Base-by-base conservation (phyloP, 2,113 vertebrate species). In the Entelurus aequoreus region DNA sequence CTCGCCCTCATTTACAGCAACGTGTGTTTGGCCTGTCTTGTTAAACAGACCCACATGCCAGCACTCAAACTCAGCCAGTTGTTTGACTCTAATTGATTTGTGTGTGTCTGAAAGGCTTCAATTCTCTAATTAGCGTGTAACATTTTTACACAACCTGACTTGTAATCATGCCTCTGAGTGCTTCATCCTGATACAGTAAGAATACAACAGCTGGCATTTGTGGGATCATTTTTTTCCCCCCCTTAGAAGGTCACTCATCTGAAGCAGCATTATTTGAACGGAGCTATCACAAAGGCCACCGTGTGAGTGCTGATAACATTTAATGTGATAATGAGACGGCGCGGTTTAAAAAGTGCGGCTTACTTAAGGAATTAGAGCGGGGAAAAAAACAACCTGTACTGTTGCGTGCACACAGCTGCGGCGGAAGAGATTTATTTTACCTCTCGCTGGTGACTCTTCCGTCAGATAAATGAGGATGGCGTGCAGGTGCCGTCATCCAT, bases 381-480 rank as follows among this genome's bases (percentile, higher is more conserved):
- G 28, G 28, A 2, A 6, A 2, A 50, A 50, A 59, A 54, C 60
- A 50, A 44, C 47, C 13, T n/a, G 2, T 52, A 44, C 13, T 15
- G 16, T 58, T 58, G 48, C 6, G 48, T 46, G 9, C 19, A 8
- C 49, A 19, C 37, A 62, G 61, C 48, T 55, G n/a, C 38, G 48
- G 37, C 37, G 60, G 61, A 42, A 58, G 19, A 48, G 42, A 36
- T 8, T 54, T 53, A 2, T 8, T 54, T 54, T 37, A 36, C 11
- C 6, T 4, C 40, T 69, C 54, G 6, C 7, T 71, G 70, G 74
- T 74, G 57, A 72, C 8, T 1, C 44, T 48, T 19, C 60, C 9
- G 40, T 58, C 54, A 63, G 60, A 80, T 52, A 75, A 65, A 80
- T 62, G 56, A 66, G 65, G 55, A 53, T 66, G n/a, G 4, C 14